Base-by-base conservation (phyloP, 2,113 vertebrate species). In the Azemiops feae region DNA sequence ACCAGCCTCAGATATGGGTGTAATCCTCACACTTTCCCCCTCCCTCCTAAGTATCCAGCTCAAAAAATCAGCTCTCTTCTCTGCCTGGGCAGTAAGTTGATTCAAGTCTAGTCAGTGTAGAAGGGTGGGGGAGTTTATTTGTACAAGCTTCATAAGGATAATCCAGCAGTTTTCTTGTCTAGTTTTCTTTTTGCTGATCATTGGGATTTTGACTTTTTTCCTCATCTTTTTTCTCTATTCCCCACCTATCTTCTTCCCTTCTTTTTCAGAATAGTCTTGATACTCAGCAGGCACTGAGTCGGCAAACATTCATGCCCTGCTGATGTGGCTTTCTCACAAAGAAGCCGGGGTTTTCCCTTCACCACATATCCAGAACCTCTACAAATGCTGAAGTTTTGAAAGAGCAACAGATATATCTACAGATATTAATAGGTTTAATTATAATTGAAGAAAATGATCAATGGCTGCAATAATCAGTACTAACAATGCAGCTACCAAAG, bases 391-490 rank as follows among this genome's bases (percentile, higher is more conserved):
- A 81, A 81, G 74, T 81, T 81, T 91, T 4, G 27, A 52, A 85
- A 43, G 34, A 85, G 12, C 23, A 85, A 55, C 45, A 23, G 52
- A 85, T 39, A 14, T 5, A 91, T 54, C 27, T 43, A 55, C 6
- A 81, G 34, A 74, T 91, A 91, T 55, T 85, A 91, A 91, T 85
- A 1, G 22, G 81, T 91, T 85, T 91, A 85, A 34, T 81, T n/a
- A 69, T 69, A 90, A 69, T 47, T 50, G 88, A 22, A 20, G 9
- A 12, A 50, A 50, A 45, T 58, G 18, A 91, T 91, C 54, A 87
- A 30, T 91, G 54, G 25, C 12, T 88, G 45, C 50, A 69, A 64
- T 58, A 92, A 69, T 18, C 14, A 47, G 39, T n/a, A 43, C 74
- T 4, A 87, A 58, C 39, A 91, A 27, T 43, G 34, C 43, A 86